These are phyloP conservation scores for Eretmocerus hayati DNA, from an alignment of 2,888 invertebrate species.

Conservation along the genomic window DNA sequence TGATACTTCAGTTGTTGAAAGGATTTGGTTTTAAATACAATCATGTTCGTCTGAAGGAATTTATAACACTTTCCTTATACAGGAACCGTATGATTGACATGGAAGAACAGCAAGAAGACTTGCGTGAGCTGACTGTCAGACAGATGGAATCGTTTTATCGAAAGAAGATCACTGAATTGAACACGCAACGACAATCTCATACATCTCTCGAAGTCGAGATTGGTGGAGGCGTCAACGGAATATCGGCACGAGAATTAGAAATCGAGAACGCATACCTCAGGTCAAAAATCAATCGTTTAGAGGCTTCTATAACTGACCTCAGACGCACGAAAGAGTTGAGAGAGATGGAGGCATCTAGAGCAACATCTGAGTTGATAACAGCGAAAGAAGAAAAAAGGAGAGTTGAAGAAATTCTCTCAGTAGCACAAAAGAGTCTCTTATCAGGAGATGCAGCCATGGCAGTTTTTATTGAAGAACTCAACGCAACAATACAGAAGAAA, in stretches of 20 bases:
- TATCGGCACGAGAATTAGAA: slow-evolving; percentile 28
- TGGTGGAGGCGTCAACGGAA: slow-evolving; percentile 16
- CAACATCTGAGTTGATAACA: slow-evolving; percentile 31
- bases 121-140: slow-evolving; percentile 34
- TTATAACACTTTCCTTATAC: neutral
- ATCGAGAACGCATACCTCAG: slow-evolving; percentile 29
- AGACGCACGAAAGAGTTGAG: slow-evolving; percentile 28
- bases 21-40: too few relatives aligned
- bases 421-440: slow-evolving; percentile 27
- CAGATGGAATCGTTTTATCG: slow-evolving; percentile 36
- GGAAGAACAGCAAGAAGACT: slow-evolving; percentile 36
- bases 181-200: slow-evolving; percentile 26
- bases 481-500: slow-evolving; percentile 28
- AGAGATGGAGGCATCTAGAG: slow-evolving; percentile 31
- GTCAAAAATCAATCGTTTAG: slow-evolving; percentile 29
- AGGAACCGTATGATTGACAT: slow-evolving; percentile 35
- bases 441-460: slow-evolving; percentile 23
- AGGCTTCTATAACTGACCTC: slow-evolving; percentile 27
- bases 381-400: slow-evolving; percentile 32
- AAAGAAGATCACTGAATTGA: slow-evolving; percentile 29
- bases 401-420: slow-evolving; percentile 27
- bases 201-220: slow-evolving; percentile 7
- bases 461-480: slow-evolving; percentile 31
- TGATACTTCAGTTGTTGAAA: too few relatives aligned
- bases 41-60: neutral